Base-by-base conservation (phyloP, 1,140 invertebrate genomes). In the Temnothorax curvispinosus region DNA sequence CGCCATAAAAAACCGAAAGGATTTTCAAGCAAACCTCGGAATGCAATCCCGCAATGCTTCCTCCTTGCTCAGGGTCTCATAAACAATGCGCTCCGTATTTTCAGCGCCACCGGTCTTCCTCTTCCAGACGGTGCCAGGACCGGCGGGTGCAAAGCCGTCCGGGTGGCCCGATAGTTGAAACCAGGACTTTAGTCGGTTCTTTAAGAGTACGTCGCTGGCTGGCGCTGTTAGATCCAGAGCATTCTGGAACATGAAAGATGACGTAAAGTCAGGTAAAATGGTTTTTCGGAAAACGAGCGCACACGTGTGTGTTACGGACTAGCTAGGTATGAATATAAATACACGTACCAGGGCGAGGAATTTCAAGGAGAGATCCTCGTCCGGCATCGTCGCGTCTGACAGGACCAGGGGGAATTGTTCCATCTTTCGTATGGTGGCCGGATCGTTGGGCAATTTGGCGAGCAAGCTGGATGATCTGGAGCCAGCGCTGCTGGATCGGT, bases 151-250 rank as follows among this genome's bases (percentile, higher is more conserved):
- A 95, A 99, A 97, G 85, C 98, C 98, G 64, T 98, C 98, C 78
- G 97, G 97, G 95, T 99, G 99, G 0, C 99, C 99, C 18, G 98
- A 98, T 65, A 99, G 95, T 94, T 99, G 99, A 94, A 99, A 98
- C 98, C 98, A 99, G 50, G 96, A 96, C 87, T 97, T 97, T 56
- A 96, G 95, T 85, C 97, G 96, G 82, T 98, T 98, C 90, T 98
- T 98, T 67, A 99, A 94, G 44, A 99, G 95, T 35, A 98, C 96
- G 92, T 99, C 98, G 90, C 98, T 98, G 52, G 98, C 98, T 54
- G 99, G 98, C 8, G 98, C 98, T 77, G 98, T 98, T 87, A 99
- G 95, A 93, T 99, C 98, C 89, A 99, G 96, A 60, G 99, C 98
- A 95, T 99, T 99, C 98, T 99, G 95, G n/a, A 97, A 97, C 93